Percentiles rank a stretch among this genome's conserved stretches.
phyloP scores from a whole-genome alignment of 2,797 vertebrate genomes.

The Ptychadena robeensis region DNA sequence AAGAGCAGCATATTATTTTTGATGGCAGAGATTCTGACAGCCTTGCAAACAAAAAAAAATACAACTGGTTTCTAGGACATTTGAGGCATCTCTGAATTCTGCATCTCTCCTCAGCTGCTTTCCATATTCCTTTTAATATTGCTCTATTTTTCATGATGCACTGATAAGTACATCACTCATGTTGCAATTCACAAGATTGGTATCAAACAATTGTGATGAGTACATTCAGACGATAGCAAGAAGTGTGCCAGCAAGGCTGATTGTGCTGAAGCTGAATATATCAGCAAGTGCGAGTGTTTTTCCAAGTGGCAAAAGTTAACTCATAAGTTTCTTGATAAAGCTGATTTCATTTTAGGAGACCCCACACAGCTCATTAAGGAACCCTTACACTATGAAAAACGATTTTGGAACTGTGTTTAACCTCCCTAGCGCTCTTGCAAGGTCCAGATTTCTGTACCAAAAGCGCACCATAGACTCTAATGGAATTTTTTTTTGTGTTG shows the following conservation, averaged over 20 bases:
- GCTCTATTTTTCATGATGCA: constrained; percentile 56
- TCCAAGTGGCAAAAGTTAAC: constrained; percentile 47
- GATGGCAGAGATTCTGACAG: constrained; percentile 50
- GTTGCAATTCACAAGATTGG: constrained; percentile 57
- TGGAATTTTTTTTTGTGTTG: too few relatives aligned
- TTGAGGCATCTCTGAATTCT: constrained; percentile 31
- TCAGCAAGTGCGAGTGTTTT: constrained; percentile 45
- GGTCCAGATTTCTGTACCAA: too few relatives aligned
- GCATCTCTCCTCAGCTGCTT: constrained; percentile 45
- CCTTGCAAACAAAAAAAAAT: constrained; percentile 55
- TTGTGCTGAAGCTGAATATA: constrained; percentile 53
- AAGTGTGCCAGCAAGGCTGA: constrained; percentile 53
- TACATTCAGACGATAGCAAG: constrained; percentile 46
- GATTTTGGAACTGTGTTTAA: too few relatives aligned
- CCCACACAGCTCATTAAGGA: not conserved
- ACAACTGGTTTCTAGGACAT: constrained; percentile 44
- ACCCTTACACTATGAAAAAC: too few relatives aligned
- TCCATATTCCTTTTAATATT: constrained; percentile 55
- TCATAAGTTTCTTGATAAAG: constrained; percentile 13
- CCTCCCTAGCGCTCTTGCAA: too few relatives aligned
- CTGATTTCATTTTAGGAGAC: not conserved
- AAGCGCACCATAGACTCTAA: too few relatives aligned
- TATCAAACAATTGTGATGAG: constrained; percentile 60
- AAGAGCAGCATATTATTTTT: constrained; percentile 61
- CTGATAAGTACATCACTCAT: constrained; percentile 59